phyloP scores from a whole-genome alignment of 1,140 invertebrate species.

The Aporrectodea caliginosa region DNA sequence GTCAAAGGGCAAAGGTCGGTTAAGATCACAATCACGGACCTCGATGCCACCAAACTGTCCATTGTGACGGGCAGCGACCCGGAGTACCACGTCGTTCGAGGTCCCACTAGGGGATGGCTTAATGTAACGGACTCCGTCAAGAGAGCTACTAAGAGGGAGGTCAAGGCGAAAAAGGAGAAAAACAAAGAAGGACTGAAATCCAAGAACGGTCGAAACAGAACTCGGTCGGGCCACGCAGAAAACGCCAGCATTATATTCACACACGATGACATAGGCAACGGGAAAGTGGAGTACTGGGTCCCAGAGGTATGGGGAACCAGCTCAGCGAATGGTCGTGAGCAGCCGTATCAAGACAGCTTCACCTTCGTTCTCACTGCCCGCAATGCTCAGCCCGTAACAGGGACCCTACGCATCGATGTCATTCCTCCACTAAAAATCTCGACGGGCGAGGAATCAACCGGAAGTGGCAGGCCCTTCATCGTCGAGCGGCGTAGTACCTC shows the following conservation, averaged over 20 bases:
- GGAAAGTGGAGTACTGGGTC: slow-evolving; percentile 59
- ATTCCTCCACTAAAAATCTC: slow-evolving; percentile 1
- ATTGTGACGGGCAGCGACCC: slow-evolving; percentile 81
- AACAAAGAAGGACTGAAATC: slow-evolving; percentile 24
- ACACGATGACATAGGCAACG: slow-evolving; percentile 73
- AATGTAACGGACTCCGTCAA: slow-evolving; percentile 58
- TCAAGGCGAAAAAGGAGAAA: slow-evolving; percentile 54
- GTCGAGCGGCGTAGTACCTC: neutral
- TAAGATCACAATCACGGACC: slow-evolving; percentile 64
- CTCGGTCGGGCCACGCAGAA: neutral
- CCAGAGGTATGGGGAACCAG: slow-evolving; percentile 1
- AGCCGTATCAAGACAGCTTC: slow-evolving; percentile 11
- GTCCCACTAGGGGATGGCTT: slow-evolving; percentile 56
- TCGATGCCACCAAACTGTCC: slow-evolving; percentile 80
- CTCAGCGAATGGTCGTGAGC: slow-evolving; percentile 39
- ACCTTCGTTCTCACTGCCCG: slow-evolving; percentile 19
- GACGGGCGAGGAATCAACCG: neutral
- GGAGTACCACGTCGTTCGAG: slow-evolving; percentile 66
- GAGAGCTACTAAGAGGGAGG: slow-evolving; percentile 59
- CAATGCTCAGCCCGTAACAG: slow-evolving; percentile 14
- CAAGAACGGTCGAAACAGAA: slow-evolving; percentile 36
- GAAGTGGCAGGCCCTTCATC: neutral
- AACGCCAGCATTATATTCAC: slow-evolving; percentile 68
- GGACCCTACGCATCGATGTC: slow-evolving; percentile 1
- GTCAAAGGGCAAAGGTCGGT: slow-evolving; percentile 64